Evolutionary conservation across 92 coral and sea anemone genomes (phyloP).

Genomic region (Porites evermanni): DNA sequence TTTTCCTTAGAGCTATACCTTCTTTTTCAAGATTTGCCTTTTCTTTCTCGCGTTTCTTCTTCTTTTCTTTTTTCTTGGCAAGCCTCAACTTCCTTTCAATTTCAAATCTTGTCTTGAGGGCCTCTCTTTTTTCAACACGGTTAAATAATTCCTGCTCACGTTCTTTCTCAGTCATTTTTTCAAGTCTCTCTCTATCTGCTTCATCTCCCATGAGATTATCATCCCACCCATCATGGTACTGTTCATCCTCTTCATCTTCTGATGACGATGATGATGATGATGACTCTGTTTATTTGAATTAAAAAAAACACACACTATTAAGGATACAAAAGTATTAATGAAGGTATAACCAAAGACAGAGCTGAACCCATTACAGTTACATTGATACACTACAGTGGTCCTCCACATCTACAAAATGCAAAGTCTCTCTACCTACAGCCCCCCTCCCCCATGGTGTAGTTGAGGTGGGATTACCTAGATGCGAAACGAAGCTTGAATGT

Average conservation of each 20-base stretch:
- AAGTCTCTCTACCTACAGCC: too few species aligned
- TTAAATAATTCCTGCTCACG: conserved; percentile 93
- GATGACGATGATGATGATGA: conserved; percentile 92
- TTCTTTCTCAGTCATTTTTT: conserved; percentile 97
- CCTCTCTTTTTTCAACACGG: conserved; percentile 97
- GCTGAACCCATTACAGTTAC: too few species aligned
- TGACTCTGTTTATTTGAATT: conserved; percentile 46
- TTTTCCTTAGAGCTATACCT: conserved; percentile 93
- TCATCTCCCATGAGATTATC: conserved; percentile 95
- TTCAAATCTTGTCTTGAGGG: conserved; percentile 94
- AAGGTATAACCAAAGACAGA: too few species aligned
- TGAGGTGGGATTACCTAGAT: too few species aligned
- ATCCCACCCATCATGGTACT: conserved; percentile 94
- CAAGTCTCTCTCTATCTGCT: conserved; percentile 93
- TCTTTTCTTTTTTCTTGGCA: conserved; percentile 93
- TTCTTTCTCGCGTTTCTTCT: conserved; percentile 83
- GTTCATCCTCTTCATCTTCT: conserved; percentile 89
- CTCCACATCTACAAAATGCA: too few species aligned
- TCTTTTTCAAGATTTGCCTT: conserved; percentile 81
- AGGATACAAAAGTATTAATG: too few species aligned
- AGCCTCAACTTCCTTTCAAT: conserved; percentile 87
- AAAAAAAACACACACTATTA: background rate
- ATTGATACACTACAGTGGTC: too few species aligned
- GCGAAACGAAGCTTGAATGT: too few species aligned
- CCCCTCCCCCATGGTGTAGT: too few species aligned